These are phyloP conservation scores for Sebastes iracundus DNA, from an alignment of 2,797 vertebrate genomes.

Conservation along the genomic window DNA sequence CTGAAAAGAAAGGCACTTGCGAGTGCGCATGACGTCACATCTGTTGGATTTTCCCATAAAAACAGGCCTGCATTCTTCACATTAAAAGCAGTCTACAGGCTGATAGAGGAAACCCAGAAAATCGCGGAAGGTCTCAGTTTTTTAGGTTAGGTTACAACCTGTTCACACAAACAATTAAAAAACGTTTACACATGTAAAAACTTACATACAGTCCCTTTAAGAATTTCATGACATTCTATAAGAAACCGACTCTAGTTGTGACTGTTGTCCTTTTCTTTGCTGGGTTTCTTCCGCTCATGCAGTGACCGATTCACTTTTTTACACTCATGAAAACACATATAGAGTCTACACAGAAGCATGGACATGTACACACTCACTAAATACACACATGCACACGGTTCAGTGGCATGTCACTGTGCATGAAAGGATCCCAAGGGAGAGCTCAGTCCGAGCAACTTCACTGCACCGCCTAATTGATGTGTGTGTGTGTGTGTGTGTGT, in stretches of 20 bases:
- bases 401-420: slow-evolving; percentile 23
- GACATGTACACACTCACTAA: not conserved
- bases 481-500: slow-evolving; percentile 4
- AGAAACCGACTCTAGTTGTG: not conserved
- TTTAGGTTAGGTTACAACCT: too few species aligned
- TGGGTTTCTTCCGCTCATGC: not conserved
- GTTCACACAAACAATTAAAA: too few species aligned
- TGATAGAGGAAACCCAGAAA: too few species aligned
- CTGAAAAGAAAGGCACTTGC: too few species aligned
- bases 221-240: not conserved
- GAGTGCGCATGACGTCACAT: too few species aligned
- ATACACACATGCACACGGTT: slow-evolving; percentile 27
- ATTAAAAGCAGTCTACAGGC: too few species aligned
- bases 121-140: too few species aligned
- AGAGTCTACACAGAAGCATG: not conserved
- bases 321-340: not conserved
- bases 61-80: fast-evolving
- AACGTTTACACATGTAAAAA: too few species aligned
- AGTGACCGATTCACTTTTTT: not conserved
- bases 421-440: slow-evolving; percentile 24
- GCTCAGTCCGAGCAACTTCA: slow-evolving; percentile 48
- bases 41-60: too few species aligned
- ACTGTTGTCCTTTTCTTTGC: not conserved
- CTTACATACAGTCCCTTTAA: not conserved
- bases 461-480: slow-evolving; percentile 61